A percentile compares a stretch with the other conserved stretches of the same genome.
Conservation (phyloP, 2,888 invertebrate genomes). For the Meliscaeva auricollis region DNA sequence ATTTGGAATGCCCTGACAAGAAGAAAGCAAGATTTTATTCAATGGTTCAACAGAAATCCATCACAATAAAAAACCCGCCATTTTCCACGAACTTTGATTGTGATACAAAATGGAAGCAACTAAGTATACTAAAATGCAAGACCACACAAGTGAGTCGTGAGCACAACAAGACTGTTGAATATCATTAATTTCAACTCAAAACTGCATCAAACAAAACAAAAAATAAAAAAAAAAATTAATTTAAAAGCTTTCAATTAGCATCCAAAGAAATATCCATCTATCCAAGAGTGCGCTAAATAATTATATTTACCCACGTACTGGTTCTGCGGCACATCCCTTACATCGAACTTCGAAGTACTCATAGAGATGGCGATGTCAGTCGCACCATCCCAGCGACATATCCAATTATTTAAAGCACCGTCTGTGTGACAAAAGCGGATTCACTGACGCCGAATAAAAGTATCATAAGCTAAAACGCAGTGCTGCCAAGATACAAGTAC, state of each 20-base stretch:
- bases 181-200: slow-evolving; percentile 1
- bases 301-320: slow-evolving; percentile 38
- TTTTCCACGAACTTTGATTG: no score
- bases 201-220: slow-evolving; percentile 9
- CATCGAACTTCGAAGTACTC: slow-evolving; percentile 37
- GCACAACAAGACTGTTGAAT: neutral
- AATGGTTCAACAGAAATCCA: no score
- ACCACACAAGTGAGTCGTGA: neutral
- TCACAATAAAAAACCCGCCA: no score
- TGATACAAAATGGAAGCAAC: no score
- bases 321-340: slow-evolving; percentile 3
- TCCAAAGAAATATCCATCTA: slow-evolving; percentile 40
- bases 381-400: slow-evolving; percentile 52
- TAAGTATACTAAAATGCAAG: neutral
- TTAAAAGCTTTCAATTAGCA: slow-evolving; percentile 69
- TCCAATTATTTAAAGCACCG: slow-evolving; percentile 75
- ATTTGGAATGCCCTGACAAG: no score
- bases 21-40: no score
- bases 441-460: slow-evolving; percentile 72
- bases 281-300: slow-evolving; percentile 58
- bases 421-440: slow-evolving; percentile 74
- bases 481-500: slow-evolving; percentile 39
- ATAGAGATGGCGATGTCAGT: slow-evolving; percentile 32
- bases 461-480: slow-evolving; percentile 72
- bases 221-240: neutral